Evolutionary conservation across 2,113 vertebrate genomes (phyloP), one percentile per base, ranked within the genome.

Genomic region (Lasiurus cinereus): DNA sequence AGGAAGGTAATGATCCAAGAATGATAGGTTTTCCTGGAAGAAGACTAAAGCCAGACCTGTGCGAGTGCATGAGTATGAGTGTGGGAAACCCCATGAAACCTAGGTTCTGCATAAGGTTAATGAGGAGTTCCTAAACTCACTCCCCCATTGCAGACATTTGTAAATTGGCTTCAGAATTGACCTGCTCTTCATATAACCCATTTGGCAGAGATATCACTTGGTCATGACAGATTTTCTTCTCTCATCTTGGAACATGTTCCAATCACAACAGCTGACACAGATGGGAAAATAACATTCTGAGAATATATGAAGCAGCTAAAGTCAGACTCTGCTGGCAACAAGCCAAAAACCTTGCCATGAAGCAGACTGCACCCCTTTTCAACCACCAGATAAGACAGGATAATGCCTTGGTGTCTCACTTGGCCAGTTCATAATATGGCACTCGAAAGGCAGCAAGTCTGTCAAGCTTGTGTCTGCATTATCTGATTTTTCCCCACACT

Each of bases 321-420:
- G 93, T 64, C 50, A 90, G 62, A 19, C 18, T 12, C 46, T 73
- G 67, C 48, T 91, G 94, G 94, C 96, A 97, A 91, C 2, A 83
- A 92, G 91, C 83, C 96, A 93, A 90, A 96, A 95, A 91, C 95
- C 93, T 96, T 94, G 96, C 97, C 90, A 95, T 92, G 96, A 97
- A 86, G 96, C 96, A 96, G 96, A 96, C 92, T 97, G 76, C 50
- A 97, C 97, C 96, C 96, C 97, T 96, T 96, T 96, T 98, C 96
- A 97, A 86, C 96, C 66, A 91, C 92, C 91, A 94, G 96, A 96
- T 97, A 97, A 98, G 95, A 92, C 0, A 0, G 96, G 94, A 98
- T 97, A 98, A 98, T 97, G 90, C 87, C 94, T 97, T 97, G 88
- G 83, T 94, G 98, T 98, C 95, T 98, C 97, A 98, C 97, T 97